Base-by-base conservation (phyloP, 1,140 invertebrate genomes). In the Drosophila sproati region DNA sequence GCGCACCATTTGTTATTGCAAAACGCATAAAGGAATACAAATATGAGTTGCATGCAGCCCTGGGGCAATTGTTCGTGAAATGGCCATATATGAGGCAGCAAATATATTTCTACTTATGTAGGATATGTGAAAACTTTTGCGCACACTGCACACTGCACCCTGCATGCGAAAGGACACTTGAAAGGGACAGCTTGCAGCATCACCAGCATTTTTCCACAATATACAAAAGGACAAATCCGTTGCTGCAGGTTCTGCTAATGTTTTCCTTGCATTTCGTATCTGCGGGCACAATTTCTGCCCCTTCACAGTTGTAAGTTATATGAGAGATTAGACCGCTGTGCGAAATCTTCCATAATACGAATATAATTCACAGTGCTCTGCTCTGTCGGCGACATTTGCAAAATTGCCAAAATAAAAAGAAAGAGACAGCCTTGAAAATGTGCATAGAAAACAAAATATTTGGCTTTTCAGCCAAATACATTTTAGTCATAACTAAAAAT, bases 1-100 rank as follows among this genome's bases (percentile, higher is more conserved):
- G 57, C 37, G 67, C 68, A 60, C 61, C 73, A 52, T 72, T 78
- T 78, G 77, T 72, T 76, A 78, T 76, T 70, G 39, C 72, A 70
- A 62, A 74, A 74, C 66, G 57, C 72, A 70, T 70, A 73, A 69
- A 70, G 72, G 64, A 55, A 60, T 67, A 68, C 57, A 74, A 61
- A 69, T 55, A 39, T 20, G 41, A 62, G 50, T 73, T 61, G 55
- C 57, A 61, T 45, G 35, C 35, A 12, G 56, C 71, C 71, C 56
- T 41, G 64, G 50, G 34, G 71, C 71, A 48, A 64, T 56, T 54
- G 67, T 35, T 39, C 54, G 59, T 55, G 39, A 31, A 61, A 39
- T 63, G 59, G 51, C 59, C 8, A 41, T 41, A 66, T 59, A 51
- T 39, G 69, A 64, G 41, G 45, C 37, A 59, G 62, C 37, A 57